Evolutionary conservation across 2,888 invertebrate genomes (phyloP), one percentile per base, ranked within the genome.

Genomic region (Drosophila nr. medialis): DNA sequence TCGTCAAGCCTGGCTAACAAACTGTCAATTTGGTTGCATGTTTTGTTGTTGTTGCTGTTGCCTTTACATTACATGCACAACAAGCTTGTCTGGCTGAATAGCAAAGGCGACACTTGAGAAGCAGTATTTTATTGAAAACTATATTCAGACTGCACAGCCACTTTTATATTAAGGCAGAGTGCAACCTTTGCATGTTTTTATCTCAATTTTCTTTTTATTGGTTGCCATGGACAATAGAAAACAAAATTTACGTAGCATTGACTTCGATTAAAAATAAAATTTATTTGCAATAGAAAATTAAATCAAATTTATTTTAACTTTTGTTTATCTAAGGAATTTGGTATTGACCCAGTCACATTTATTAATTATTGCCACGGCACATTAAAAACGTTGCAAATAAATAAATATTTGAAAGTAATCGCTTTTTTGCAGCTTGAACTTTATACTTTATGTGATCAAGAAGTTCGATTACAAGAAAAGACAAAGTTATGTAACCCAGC

Each of bases 21-120:
- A 67, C 66, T 77, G 77, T 77, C 77, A 74, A 73, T 73, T 77
- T 69, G 69, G 42, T 62, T 73, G 68, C 65, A 77, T 58, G 72
- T 42, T 68, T 54, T 36, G 36, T n/a, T 54, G 54, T 54, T 54
- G n/a, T 18, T 49, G 8, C 24, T 24, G 45, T 29, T 62, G 21
- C 63, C 50, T 60, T 54, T 29, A 38, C 8, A 30, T 10, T 55
- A 51, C 60, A 59, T 29, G 11, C 27, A 24, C 18, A 59, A 48
- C 2, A 13, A 59, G 32, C 1, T 11, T 8, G 32, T 38, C 18
- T 18, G n/a, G n/a, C 7, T 45, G 13, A 5, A n/a, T 34, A 10
- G n/a, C 32, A 51, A 32, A 21, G 36, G 4, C 4, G n/a, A 3
- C 1, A 24, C 24, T 53, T 53, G 18, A 15, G 15, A 5, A 36